Conservation (phyloP, 2,113 vertebrate species). For the Pogona vitticeps region DNA sequence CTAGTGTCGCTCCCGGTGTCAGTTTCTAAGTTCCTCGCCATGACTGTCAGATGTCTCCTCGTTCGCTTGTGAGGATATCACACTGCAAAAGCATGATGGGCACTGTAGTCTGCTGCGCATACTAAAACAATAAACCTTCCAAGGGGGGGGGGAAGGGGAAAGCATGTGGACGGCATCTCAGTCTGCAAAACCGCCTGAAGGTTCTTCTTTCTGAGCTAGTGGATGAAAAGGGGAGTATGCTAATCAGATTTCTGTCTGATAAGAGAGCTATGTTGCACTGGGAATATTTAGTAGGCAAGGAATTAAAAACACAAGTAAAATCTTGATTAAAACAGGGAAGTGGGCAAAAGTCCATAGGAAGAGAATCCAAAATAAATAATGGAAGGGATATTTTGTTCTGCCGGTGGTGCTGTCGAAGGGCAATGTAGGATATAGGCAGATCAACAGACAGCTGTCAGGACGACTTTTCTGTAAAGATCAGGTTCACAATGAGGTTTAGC, state of each 20-base stretch:
- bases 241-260: not conserved
- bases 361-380: slow-evolving; percentile 18
- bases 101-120: not conserved
- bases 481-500: not conserved
- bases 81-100: not conserved
- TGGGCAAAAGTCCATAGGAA: not conserved
- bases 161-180: not conserved
- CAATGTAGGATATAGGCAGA: not conserved
- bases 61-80: not conserved
- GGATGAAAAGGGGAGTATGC: not conserved
- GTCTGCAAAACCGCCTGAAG: not conserved
- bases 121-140: not conserved
- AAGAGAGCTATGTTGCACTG: not conserved
- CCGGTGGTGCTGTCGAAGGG: not conserved
- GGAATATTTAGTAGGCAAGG: slow-evolving; percentile 13
- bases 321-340: slow-evolving; percentile 10
- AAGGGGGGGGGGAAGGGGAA: too few species aligned
- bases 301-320: slow-evolving; percentile 21
- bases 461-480: not conserved
- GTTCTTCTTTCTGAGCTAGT: not conserved
- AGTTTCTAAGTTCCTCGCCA: not conserved
- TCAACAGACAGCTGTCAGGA: not conserved
- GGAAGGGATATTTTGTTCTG: not conserved
- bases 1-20: not conserved
- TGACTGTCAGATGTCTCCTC: not conserved